phyloP scores from a whole-genome alignment of 2,888 invertebrate species.

The Patella ulyssiponensis region DNA sequence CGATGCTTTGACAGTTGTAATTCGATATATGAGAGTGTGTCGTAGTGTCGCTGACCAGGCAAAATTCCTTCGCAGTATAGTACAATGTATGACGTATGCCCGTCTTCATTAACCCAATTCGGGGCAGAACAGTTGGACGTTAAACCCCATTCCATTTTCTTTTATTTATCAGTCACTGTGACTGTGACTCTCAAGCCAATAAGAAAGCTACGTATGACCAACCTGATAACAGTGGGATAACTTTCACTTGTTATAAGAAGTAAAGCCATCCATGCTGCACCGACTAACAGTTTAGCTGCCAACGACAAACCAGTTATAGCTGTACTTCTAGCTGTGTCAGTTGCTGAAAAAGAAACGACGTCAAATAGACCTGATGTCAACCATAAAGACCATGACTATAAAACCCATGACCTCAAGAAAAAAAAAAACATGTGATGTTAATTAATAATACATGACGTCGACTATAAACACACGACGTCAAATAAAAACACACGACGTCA shows the following conservation, averaged over 20 bases:
- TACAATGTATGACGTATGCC: background rate
- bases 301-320: conserved; percentile 44
- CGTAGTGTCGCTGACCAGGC: too few species aligned
- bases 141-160: background rate
- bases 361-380: background rate
- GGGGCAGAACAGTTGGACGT: background rate
- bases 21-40: too few species aligned
- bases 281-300: conserved; percentile 48
- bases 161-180: too few species aligned
- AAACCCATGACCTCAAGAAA: background rate
- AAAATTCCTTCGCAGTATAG: too few species aligned
- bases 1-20: too few species aligned
- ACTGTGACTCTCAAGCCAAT: background rate
- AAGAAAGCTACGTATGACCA: background rate
- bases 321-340: conserved; percentile 16
- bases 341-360: background rate
- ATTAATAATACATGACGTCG: background rate
- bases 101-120: too few species aligned
- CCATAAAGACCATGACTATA: too few species aligned
- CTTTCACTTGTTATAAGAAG: conserved; percentile 55
- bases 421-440: background rate
- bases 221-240: conserved; percentile 60
- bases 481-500: background rate
- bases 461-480: background rate
- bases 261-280: conserved; percentile 53